A percentile compares a stretch with the other conserved stretches of the same genome.
These are phyloP conservation scores for Scaptomyza flava DNA, from an alignment of 2,888 invertebrate species.

Conservation along the genomic window DNA sequence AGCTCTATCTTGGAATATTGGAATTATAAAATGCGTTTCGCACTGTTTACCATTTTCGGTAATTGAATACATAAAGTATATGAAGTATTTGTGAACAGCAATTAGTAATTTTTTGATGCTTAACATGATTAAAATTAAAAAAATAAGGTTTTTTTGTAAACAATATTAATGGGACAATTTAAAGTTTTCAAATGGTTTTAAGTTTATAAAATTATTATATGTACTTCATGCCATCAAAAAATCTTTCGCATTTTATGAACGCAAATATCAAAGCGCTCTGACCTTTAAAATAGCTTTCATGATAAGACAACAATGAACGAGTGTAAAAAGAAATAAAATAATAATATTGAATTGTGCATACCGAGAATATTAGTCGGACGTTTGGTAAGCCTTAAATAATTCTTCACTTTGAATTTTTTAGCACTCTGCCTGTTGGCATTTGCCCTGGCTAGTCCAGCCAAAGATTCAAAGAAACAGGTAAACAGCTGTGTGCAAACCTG, in stretches of 20 bases:
- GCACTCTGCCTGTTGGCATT: conserved; percentile 73
- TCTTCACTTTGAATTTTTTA: conserved; percentile 30
- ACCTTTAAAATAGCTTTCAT: conserved; percentile 14
- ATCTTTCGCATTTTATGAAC: not conserved
- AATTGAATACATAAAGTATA: conserved; percentile 25
- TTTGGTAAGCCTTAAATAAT: no score
- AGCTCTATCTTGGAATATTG: conserved; percentile 43
- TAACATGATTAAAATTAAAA: not conserved
- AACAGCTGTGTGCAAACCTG: conserved; percentile 72
- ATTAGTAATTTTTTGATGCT: not conserved
- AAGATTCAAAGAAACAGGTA: conserved; percentile 69
- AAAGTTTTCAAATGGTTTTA: not conserved
- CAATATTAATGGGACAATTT: no score
- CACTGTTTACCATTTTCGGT: conserved; percentile 72
- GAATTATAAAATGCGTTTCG: conserved; percentile 79
- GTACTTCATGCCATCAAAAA: not conserved
- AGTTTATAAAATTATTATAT: no score
- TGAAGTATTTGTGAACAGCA: not conserved
- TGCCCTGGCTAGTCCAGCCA: conserved; percentile 74
- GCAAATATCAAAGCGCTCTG: conserved; percentile 23
- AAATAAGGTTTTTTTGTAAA: no score
- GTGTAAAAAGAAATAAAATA: no score
- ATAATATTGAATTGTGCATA: not conserved
- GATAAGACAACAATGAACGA: conserved; percentile 18
- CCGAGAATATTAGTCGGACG: no score